These are phyloP conservation scores for Alexandromys oeconomus DNA, from an alignment of 2,797 vertebrate genomes.

Conservation along the genomic window DNA sequence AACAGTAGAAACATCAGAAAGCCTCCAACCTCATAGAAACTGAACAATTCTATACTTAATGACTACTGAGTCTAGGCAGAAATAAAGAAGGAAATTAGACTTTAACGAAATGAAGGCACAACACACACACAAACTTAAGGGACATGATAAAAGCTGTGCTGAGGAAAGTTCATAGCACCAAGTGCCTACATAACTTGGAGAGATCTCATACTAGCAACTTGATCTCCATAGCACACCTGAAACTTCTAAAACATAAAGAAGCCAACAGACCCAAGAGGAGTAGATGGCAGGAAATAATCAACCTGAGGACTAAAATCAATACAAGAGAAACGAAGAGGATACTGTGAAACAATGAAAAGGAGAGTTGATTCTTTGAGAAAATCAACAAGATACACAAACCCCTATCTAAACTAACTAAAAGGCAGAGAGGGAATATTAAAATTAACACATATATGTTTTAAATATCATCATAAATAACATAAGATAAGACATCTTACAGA, in stretches of 20 bases:
- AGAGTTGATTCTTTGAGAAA: background rate
- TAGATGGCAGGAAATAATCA: background rate
- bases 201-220: background rate
- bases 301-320: background rate
- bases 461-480: slow-evolving; percentile 18
- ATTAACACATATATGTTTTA: background rate
- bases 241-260: background rate
- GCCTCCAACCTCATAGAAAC: background rate
- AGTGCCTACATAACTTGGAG: background rate
- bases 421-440: background rate
- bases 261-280: background rate
- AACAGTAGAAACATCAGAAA: background rate
- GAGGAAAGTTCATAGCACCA: background rate
- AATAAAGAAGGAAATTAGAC: background rate
- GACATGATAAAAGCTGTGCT: background rate
- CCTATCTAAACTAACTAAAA: background rate
- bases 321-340: background rate
- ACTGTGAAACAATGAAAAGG: background rate
- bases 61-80: background rate
- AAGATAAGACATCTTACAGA: background rate
- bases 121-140: background rate
- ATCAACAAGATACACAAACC: background rate
- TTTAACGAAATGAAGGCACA: background rate
- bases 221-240: background rate
- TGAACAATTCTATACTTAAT: background rate